phyloP scores from a whole-genome alignment of 2,888 invertebrate species.

The Tubulanus polymorphus region DNA sequence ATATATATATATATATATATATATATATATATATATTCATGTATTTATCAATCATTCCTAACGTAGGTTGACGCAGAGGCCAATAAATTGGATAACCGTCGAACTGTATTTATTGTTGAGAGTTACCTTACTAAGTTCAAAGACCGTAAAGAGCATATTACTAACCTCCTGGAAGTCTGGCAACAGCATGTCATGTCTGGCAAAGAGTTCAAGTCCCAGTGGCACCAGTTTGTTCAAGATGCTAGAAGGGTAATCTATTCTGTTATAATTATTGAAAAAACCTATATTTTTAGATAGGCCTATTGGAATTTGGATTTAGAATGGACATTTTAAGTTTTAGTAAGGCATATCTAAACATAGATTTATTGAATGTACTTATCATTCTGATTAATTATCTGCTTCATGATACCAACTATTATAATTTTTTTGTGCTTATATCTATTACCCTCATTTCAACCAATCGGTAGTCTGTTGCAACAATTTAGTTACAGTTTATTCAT shows the following conservation, averaged over 20 bases:
- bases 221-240: conserved; percentile 61
- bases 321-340: too few species aligned
- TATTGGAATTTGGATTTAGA: too few species aligned
- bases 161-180: conserved; percentile 69
- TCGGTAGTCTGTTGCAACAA: not conserved
- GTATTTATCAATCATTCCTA: not conserved
- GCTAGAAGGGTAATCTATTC: conserved; percentile 67
- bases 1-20: too few species aligned
- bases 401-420: too few species aligned
- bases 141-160: conserved; percentile 55
- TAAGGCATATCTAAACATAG: too few species aligned
- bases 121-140: conserved; percentile 36
- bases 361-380: too few species aligned
- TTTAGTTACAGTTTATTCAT: not conserved
- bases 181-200: conserved; percentile 62
- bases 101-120: conserved; percentile 43
- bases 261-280: too few species aligned
- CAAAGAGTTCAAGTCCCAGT: conserved; percentile 56
- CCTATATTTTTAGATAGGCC: too few species aligned
- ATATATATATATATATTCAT: too few species aligned
- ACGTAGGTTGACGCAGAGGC: conserved; percentile 45
- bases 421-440: not conserved
- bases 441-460: too few species aligned
- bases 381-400: too few species aligned
- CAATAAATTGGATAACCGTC: conserved; percentile 39